Conservation (phyloP, 2,888 invertebrate genomes). For the Lasioglossum malachurum region DNA sequence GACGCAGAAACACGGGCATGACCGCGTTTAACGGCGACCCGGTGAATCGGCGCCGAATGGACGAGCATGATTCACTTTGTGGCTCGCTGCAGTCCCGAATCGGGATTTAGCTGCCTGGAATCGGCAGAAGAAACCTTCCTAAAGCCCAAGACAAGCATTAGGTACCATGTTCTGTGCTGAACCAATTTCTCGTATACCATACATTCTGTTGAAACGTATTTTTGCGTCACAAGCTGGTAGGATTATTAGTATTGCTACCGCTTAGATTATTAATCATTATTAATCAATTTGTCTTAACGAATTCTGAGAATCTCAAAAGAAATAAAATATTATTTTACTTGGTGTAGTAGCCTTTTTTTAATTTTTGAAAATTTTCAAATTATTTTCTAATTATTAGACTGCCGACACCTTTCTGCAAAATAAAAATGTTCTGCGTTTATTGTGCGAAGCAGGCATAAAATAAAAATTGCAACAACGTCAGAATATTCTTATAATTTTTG, state of each 20-base stretch:
- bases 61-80: conserved; percentile 37
- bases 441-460: no score
- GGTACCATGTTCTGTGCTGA: background rate
- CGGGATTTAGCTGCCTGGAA: background rate
- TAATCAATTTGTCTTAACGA: no score
- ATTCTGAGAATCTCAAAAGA: no score
- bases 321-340: no score
- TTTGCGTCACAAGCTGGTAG: background rate
- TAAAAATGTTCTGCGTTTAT: no score
- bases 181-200: background rate
- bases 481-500: no score
- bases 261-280: background rate
- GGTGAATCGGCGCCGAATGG: conserved; percentile 36
- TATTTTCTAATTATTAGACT: no score
- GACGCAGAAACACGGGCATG: conserved; percentile 42
- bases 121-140: background rate
- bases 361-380: no score
- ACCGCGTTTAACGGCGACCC: conserved; percentile 38
- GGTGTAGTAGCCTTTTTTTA: no score
- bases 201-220: background rate
- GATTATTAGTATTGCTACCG: background rate
- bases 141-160: background rate
- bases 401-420: no score
- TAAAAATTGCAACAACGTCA: no score
- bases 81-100: conserved; percentile 4